Conservation (phyloP, 1,140 invertebrate species). For the Conus betulinus region DNA sequence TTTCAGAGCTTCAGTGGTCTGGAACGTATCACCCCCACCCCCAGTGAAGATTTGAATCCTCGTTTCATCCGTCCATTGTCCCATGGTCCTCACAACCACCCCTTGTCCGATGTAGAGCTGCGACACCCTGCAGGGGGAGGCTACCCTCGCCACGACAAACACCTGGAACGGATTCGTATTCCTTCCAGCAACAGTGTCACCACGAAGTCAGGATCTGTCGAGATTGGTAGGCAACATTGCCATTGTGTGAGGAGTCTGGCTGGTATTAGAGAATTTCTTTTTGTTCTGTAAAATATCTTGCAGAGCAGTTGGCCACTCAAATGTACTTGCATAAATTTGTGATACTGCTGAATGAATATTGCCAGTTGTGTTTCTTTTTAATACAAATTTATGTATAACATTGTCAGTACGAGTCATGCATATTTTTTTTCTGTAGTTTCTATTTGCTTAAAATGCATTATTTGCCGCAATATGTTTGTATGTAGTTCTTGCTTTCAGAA, state of each 20-base stretch:
- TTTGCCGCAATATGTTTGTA: too few relatives aligned
- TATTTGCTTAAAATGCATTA: too few relatives aligned
- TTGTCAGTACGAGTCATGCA: too few relatives aligned
- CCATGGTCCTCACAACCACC: slow-evolving; percentile 34
- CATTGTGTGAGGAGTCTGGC: not conserved
- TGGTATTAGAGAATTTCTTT: too few relatives aligned
- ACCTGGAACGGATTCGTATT: slow-evolving; percentile 80
- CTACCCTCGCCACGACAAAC: slow-evolving; percentile 49
- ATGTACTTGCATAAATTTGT: too few relatives aligned
- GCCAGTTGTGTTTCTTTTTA: not conserved
- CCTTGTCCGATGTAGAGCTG: slow-evolving; percentile 45
- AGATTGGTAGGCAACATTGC: slow-evolving; percentile 75
- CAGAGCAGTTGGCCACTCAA: too few relatives aligned
- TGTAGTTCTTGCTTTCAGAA: too few relatives aligned
- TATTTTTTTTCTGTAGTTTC: too few relatives aligned
- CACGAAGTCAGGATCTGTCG: slow-evolving; percentile 91
- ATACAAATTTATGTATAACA: too few relatives aligned
- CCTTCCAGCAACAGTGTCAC: slow-evolving; percentile 85
- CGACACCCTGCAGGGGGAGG: slow-evolving; percentile 42
- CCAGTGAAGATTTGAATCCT: slow-evolving; percentile 53
- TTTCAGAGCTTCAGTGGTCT: slow-evolving; percentile 56
- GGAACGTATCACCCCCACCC: slow-evolving; percentile 63
- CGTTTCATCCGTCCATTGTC: slow-evolving; percentile 29
- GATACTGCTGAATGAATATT: too few relatives aligned
- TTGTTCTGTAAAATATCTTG: too few relatives aligned